A percentile compares a stretch with the other conserved stretches of the same genome.
phyloP scores from a whole-genome alignment of 1,140 invertebrate genomes.

The Philopotamus ludificatus region DNA sequence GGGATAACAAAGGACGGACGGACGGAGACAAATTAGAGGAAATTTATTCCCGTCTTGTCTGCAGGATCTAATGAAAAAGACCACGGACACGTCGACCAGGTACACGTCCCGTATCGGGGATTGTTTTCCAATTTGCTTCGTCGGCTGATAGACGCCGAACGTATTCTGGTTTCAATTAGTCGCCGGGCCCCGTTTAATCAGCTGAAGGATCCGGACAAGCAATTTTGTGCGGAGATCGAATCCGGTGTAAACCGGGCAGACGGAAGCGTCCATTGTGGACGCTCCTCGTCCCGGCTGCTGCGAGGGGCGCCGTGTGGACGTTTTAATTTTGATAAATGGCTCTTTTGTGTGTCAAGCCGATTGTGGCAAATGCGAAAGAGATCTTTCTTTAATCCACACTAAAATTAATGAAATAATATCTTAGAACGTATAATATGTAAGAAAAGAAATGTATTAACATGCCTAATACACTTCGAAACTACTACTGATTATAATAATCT shows the following conservation, averaged over 20 bases:
- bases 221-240: background rate
- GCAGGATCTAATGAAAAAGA: constrained; percentile 38
- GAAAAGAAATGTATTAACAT: no score
- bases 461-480: no score
- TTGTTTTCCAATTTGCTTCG: constrained; percentile 40
- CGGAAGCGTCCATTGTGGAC: background rate
- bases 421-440: no score
- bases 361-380: no score
- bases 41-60: constrained; percentile 41
- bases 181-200: constrained; percentile 11
- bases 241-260: background rate
- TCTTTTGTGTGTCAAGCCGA: no score
- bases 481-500: no score
- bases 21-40: constrained; percentile 40
- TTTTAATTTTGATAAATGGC: no score
- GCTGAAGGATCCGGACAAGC: constrained; percentile 11
- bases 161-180: constrained; percentile 37
- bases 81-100: constrained; percentile 21
- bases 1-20: constrained; percentile 17
- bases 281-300: no score
- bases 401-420: no score
- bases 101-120: constrained; percentile 23
- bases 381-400: no score
- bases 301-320: no score
- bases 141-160: constrained; percentile 32